Evolutionary conservation across 30 jellyfish, hydroid and myxozoan species (phyloP).

Genomic region (Aurelia aurita complex sp. Pacific): DNA sequence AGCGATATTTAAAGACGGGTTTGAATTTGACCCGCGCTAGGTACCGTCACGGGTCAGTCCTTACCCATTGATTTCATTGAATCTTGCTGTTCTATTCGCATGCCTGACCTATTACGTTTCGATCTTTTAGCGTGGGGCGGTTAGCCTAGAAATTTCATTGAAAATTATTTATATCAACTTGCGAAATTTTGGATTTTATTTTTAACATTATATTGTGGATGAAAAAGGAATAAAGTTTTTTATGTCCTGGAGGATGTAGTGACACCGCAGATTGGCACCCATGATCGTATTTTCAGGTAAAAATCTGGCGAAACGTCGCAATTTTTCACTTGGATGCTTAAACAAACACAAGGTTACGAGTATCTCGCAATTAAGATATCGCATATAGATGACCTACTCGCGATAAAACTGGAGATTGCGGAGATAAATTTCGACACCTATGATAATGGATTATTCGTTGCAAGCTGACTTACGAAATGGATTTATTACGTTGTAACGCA

Average conservation of each 20-base stretch:
- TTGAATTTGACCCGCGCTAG: constrained; percentile 25
- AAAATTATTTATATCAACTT: background rate
- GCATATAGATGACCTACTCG: too few species aligned
- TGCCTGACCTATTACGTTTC: constrained; percentile 52
- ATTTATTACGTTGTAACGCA: too few species aligned
- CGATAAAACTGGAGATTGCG: too few species aligned
- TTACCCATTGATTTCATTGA: constrained; percentile 63
- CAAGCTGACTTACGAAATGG: too few species aligned
- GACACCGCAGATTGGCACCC: constrained; percentile 43
- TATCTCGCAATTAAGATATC: too few species aligned
- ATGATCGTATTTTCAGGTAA: constrained; percentile 51
- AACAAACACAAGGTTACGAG: too few species aligned
- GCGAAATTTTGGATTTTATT: too few species aligned
- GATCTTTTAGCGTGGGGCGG: constrained; percentile 1
- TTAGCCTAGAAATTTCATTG: background rate
- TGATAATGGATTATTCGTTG: too few species aligned
- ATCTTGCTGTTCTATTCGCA: constrained; percentile 52
- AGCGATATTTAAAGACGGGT: background rate
- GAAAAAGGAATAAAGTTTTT: constrained; percentile 19
- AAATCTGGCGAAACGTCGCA: background rate
- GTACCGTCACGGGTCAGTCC: constrained; percentile 64
- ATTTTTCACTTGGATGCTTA: too few species aligned
- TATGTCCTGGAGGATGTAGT: constrained; percentile 34
- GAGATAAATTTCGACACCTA: too few species aligned
- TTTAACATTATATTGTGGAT: background rate